Base-by-base conservation (phyloP, 2,797 vertebrate species). In the Lagodon rhomboides region DNA sequence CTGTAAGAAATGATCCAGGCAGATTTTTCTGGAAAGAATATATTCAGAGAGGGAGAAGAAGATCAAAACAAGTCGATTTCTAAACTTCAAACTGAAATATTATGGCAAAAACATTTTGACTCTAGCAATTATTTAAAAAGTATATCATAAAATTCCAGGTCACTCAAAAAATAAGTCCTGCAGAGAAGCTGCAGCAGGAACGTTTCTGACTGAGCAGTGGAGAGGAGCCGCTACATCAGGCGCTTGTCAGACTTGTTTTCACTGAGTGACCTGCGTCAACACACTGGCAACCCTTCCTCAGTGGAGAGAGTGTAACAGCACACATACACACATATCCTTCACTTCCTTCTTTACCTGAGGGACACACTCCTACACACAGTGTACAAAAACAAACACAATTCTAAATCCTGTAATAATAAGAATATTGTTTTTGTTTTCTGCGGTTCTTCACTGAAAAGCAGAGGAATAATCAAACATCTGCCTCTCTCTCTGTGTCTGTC, bases 401-500 rank as follows among this genome's bases (percentile, higher is more conserved):
- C 20, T 7, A 13, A 20, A 12, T 4, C 38, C 5, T n/a, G 18
- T 10, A 49, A 25, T 27, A 0, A 3, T 59, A 22, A 51, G 38
- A 1, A 6, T 12, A 10, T 11, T 60, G 13, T 25, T 44, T 38
- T 0, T 69, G 27, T 56, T 64, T 64, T 53, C 43, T 56, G 1
- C 44, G 68, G 46, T 34, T 46, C 23, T 64, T 50, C 15, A 23
- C 5, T 23, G 9, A 50, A 68, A 68, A 50, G 11, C 38, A 7
- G 10, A 20, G 30, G 12, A 2, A 1, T 27, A 0, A n/a, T 17
- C 2, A 18, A 27, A 18, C 95, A 96, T 27, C 22, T 47, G 6
- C 4, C 27, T 93, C 70, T 93, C 70, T 12, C 2, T 71, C 49
- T 79, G 10, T 75, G 10, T 75, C 20, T 46, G 23, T 77, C 78